Evolutionary conservation across 2,888 invertebrate species (phyloP), one percentile per base, ranked within the genome.

Genomic region (Drosophila stalkeri): DNA sequence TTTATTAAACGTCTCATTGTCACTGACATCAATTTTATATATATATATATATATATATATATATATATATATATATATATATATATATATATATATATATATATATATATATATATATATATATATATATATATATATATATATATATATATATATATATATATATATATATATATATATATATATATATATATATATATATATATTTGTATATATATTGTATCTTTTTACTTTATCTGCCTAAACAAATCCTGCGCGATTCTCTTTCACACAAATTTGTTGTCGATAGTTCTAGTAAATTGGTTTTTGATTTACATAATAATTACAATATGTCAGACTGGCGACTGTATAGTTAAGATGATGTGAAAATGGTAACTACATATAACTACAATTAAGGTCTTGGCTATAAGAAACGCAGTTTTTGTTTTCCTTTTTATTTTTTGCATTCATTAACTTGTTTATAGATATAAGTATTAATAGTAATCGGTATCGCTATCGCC

Each of bases 231-330:
- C 16, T 44, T 89, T 89, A 87, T 81, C 85, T 81, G 86, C 73
- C 82, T 86, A 82, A 81, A 76, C 77, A 79, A 89, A 76, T 79
- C 66, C 78, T 81, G 72, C 66, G 68, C 68, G 57, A 75, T 72
- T 75, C 49, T 56, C 20, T 44, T 41, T 23, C 81, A 86, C 69
- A 76, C 23, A 70, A 67, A 72, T 56, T 73, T 73, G 44, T 70
- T 73, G 41, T 62, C n/a, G 44, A 80, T 78, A 80, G 73, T 67
- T 67, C 81, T 87, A 89, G 60, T 75, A 80, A 80, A 68, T 18
- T 68, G 63, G 72, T 70, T 74, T 75, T 82, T 75, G 86, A 85
- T 85, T 86, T 88, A 87, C 89, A 90, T 81, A 80, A 77, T 88
- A 86, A 81, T 86, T 86, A 75, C 80, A 89, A 84, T 81, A 77